Evolutionary conservation across 2,113 vertebrate species (phyloP).

Genomic region (Numenius arquata): DNA sequence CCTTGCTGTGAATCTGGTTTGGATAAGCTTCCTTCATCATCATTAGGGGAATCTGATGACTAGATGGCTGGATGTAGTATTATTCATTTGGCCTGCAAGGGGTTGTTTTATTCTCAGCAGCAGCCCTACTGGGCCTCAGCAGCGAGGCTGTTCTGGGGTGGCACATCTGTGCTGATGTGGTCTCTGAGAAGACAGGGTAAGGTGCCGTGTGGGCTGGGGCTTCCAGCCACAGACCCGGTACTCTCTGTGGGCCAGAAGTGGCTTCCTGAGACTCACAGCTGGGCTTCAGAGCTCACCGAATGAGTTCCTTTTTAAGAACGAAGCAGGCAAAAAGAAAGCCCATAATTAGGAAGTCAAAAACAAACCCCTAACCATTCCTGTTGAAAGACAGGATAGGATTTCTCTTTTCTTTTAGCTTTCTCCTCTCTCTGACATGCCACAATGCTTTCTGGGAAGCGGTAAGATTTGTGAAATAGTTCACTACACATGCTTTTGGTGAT

Average conservation of each 20-base stretch:
- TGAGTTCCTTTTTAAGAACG: neutral
- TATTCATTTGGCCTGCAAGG: neutral
- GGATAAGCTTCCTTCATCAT: neutral
- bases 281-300: neutral
- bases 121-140: neutral
- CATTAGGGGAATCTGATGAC: neutral
- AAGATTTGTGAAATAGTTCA: neutral
- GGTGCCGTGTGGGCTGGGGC: fast-evolving
- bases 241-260: neutral
- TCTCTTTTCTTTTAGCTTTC: neutral
- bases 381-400: neutral
- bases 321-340: neutral
- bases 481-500: neutral
- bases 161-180: too few relatives aligned
- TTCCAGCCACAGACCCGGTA: neutral
- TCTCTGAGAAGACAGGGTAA: neutral
- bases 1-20: neutral
- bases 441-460: neutral
- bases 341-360: neutral
- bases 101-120: neutral
- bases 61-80: neutral
- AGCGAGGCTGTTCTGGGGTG: neutral
- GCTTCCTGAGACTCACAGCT: neutral
- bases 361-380: neutral
- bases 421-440: neutral